Base-by-base conservation (phyloP, 2,113 vertebrate species). In the Cacatua alba region DNA sequence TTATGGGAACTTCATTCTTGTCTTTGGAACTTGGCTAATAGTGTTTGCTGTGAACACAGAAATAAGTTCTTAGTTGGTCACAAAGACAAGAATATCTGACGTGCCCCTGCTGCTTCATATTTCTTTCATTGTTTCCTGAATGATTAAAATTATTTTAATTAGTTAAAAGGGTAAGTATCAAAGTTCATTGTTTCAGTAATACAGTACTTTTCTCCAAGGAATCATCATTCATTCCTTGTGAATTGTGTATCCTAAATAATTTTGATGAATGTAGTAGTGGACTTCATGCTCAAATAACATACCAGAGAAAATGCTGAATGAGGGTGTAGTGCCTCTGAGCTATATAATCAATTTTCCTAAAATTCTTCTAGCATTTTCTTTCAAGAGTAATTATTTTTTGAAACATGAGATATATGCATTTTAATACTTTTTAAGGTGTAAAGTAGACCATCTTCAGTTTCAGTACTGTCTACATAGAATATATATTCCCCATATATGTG, bases 91-190 rank as follows among this genome's bases (percentile, higher is more conserved):
- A 44, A 71, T 64, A 83, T 77, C 31, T 70, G 23, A 49, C 76
- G 74, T 76, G 28, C 62, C 63, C 90, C 82, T 96, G 48, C 75
- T 95, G 51, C 10, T 70, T 82, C 35, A 35, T 49, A 25, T 53
- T 80, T 68, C 20, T 91, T 94, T 80, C 46, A 39, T 62, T 80
- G 31, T 43, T 69, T 64, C 23, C n/a, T 25, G 18, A 83, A 76
- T 17, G 35, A 24, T 19, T 57, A 43, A 75, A 91, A 87, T 52
- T 35, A 20, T 35, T 59, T 74, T 64, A 44, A 31, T 23, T 82
- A 31, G 31, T 46, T 74, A 59, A 35, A 79, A 80, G n/a, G 51
- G 9, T 44, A n/a, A 67, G 28, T 74, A 63, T 23, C 14, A 41
- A 78, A 63, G 4, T 64, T 52, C 7, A 18, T n/a, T 75, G 4